A percentile compares a stretch with the other conserved stretches of the same genome.
These are phyloP conservation scores for Bursaphelenchus okinawaensis DNA, from an alignment of 2,888 invertebrate genomes.

Conservation along the genomic window DNA sequence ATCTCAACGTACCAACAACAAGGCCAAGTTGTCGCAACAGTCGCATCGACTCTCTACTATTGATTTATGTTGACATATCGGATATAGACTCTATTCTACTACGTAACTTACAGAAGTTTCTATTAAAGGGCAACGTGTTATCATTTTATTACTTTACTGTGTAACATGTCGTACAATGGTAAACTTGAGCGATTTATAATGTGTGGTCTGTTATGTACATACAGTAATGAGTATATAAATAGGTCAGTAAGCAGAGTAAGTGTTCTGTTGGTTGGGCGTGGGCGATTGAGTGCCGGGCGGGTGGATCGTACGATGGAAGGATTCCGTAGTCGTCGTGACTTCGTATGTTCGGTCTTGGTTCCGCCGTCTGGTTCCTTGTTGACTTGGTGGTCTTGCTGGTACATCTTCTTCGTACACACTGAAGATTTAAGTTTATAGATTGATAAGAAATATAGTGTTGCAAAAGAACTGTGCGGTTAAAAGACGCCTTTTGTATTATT, in stretches of 20 bases:
- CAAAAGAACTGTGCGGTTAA: too few relatives aligned
- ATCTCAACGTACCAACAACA: neutral
- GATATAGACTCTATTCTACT: too few relatives aligned
- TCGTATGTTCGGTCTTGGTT: slow-evolving; percentile 52
- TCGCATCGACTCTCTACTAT: neutral
- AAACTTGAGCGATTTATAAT: too few relatives aligned
- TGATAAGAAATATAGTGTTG: neutral
- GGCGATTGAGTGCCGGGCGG: slow-evolving; percentile 34
- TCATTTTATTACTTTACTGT: too few relatives aligned
- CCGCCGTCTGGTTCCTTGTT: slow-evolving; percentile 40
- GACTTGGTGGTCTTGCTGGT: slow-evolving; percentile 29
- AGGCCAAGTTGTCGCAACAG: neutral
- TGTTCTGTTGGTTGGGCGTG: neutral
- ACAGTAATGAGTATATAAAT: neutral
- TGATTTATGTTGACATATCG: neutral
- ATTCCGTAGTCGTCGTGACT: slow-evolving; percentile 57
- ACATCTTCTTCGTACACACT: slow-evolving; percentile 57
- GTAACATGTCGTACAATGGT: too few relatives aligned
- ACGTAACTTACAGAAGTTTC: too few relatives aligned
- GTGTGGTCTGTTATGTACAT: neutral
- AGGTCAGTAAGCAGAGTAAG: neutral
- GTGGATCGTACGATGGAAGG: slow-evolving; percentile 56
- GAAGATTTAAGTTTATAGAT: slow-evolving; percentile 12
- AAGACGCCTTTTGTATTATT: too few relatives aligned
- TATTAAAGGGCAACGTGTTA: too few relatives aligned